Evolutionary conservation across 2,113 vertebrate species (phyloP), one percentile per base, ranked within the genome.

Genomic region (Corydoras sp.): DNA sequence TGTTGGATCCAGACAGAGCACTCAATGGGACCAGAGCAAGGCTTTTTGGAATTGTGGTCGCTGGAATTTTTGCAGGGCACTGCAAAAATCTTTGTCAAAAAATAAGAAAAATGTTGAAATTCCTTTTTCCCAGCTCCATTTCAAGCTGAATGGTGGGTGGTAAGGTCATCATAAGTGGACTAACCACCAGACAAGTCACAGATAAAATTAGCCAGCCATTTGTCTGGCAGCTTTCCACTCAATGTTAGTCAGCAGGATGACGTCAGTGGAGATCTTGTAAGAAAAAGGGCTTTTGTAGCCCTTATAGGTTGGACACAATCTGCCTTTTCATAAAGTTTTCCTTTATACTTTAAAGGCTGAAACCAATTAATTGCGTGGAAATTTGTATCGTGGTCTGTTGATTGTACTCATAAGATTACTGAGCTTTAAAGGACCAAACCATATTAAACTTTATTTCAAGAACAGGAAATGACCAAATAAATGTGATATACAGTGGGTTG

Each of bases 171-270:
- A 61, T 66, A 54, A n/a, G 3, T 69, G 3, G 13, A 30, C 66
- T 61, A 10, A 59, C 49, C 71, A 55, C 64, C 35, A 15, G 12
- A 56, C 31, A 50, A 67, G 63, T 70, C 67, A 66, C 3, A 32
- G 62, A 71, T 70, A 77, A 77, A 74, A 51, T 74, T 74, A 74
- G 68, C 58, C 51, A 49, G 24, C 43, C 51, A 31, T 10, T 58
- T 15, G 53, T 66, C 62, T 73, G 31, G 29, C 8, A 32, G 48
- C 48, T 15, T 77, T 65, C 65, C 75, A 54, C 29, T 30, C 35
- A 53, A 65, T 11, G 9, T 65, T 71, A 62, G 62, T 74, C 76
- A 70, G 67, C 65, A 62, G 65, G 43, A 10, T 64, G 62, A 61
- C 67, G 75, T 48, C 65, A 69, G 56, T 55, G 51, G 60, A 48